A percentile compares a stretch with the other conserved stretches of the same genome.
Evolutionary conservation across 1,140 invertebrate genomes (phyloP).

Genomic region (Tigriopus japonicus): DNA sequence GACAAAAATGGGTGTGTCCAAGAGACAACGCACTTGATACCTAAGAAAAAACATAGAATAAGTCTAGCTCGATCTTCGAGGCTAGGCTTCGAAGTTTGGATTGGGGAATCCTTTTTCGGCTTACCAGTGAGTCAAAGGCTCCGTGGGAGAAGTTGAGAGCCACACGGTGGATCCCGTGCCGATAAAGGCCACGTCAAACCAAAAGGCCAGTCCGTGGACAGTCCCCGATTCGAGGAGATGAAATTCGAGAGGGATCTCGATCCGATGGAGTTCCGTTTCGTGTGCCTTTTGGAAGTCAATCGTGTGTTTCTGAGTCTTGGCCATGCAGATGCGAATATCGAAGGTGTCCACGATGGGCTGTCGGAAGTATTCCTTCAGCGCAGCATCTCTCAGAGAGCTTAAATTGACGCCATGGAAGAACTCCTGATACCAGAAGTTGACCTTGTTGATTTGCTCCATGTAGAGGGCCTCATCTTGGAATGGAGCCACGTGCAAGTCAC

Average conservation of each 20-base stretch:
- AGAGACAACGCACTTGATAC: conserved; percentile 58
- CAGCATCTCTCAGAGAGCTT: conserved; percentile 65
- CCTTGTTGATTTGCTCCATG: conserved; percentile 93
- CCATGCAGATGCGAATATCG: conserved; percentile 90
- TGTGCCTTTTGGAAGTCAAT: conserved; percentile 84
- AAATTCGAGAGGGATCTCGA: conserved; percentile 88
- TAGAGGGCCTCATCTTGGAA: conserved; percentile 95
- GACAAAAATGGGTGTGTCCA: conserved; percentile 81
- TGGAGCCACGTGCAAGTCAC: conserved; percentile 92
- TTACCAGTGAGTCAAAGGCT: conserved; percentile 91
- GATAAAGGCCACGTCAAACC: conserved; percentile 99
- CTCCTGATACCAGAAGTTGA: conserved; percentile 50
- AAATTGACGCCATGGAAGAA: conserved; percentile 96
- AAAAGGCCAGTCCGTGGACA: conserved; percentile 93
- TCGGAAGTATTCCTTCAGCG: conserved; percentile 92
- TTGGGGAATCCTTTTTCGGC: too few relatives aligned
- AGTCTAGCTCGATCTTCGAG: too few relatives aligned
- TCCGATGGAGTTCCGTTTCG: conserved; percentile 84
- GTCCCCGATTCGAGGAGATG: conserved; percentile 78
- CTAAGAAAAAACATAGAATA: background rate
- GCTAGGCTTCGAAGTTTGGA: too few relatives aligned
- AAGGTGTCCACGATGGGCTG: conserved; percentile 99
- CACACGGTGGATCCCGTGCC: conserved; percentile 77
- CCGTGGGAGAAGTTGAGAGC: conserved; percentile 94
- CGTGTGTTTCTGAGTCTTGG: conserved; percentile 81